Evolutionary conservation across 2,113 vertebrate species (phyloP), one percentile per base, ranked within the genome.

Genomic region (Narcine bancroftii): DNA sequence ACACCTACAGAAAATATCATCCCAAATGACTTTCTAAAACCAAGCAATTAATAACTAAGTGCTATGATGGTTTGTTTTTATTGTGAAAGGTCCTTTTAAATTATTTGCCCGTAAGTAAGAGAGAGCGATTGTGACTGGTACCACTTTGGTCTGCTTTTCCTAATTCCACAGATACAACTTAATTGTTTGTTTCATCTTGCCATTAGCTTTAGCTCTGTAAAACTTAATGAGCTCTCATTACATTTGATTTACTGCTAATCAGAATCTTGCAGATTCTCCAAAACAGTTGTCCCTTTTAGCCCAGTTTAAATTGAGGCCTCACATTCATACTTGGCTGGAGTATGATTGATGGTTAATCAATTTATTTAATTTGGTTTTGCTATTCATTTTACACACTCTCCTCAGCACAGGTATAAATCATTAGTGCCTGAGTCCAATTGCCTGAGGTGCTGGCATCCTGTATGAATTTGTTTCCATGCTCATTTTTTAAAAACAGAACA

Each of bases 321-420:
- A 93, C 93, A 92, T 95, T 95, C 94, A 92, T 92, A 95, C 93
- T 94, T 94, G 94, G 93, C 93, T 94, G 93, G 93, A 94, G 93
- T 93, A 93, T 93, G 93, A 95, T 93, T 94, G 94, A 94, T 94
- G 94, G 93, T 93, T 94, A 95, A 95, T 95, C 94, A 94, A 95
- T 94, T 93, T 92, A 72, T 94, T 95, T 94, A 94, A 95, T 95
- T 95, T 95, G 93, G 63, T 45, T 93, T 93, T 79, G 93, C 95
- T 95, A 95, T 94, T 95, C 94, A 95, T 95, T 94, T 94, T 94
- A 94, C 95, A 93, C 85, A 89, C 81, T 94, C 94, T 93, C 92
- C 93, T 92, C 92, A 92, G 45, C 81, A 92, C 0, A 81, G 26
- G 39, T 93, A 93, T 95, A 94, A 94, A 95, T 95, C 94, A 94